These are phyloP conservation scores for Eilema griseolum DNA, from an alignment of 2,888 invertebrate genomes.

Conservation along the genomic window DNA sequence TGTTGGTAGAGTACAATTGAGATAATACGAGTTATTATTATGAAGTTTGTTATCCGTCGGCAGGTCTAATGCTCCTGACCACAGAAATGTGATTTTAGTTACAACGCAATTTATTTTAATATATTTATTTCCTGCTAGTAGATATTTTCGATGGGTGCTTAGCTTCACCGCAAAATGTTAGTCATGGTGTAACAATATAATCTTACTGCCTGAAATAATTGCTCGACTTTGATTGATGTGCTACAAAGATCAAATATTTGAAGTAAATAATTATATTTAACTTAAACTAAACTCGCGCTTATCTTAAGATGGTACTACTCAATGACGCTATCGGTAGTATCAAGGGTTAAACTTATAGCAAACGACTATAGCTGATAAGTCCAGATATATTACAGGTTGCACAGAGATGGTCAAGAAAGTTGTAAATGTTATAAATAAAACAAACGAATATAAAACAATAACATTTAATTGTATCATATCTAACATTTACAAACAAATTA, in stretches of 20 bases:
- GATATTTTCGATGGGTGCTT: background rate
- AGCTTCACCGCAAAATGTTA: background rate
- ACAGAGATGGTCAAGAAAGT: too few species aligned
- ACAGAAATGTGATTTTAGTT: slow-evolving; percentile 16
- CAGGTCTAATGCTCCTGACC: slow-evolving; percentile 25
- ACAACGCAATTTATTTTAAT: slow-evolving; percentile 4
- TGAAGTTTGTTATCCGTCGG: background rate
- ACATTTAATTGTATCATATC: too few species aligned
- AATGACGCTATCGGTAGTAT: too few species aligned
- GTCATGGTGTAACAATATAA: background rate
- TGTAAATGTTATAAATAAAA: too few species aligned
- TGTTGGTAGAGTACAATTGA: background rate
- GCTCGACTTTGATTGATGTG: background rate
- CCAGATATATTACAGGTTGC: too few species aligned
- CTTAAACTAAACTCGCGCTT: too few species aligned
- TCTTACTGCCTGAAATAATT: background rate
- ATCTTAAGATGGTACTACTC: too few species aligned
- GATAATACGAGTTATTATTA: background rate
- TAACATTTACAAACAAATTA: too few species aligned
- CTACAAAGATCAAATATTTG: background rate
- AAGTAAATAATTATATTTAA: background rate
- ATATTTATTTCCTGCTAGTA: slow-evolving; percentile 3
- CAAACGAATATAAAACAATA: too few species aligned
- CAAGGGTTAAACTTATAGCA: too few species aligned
- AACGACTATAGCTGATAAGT: too few species aligned